Conservation (phyloP, 2,888 invertebrate genomes). For the Pedicia rivosa region DNA sequence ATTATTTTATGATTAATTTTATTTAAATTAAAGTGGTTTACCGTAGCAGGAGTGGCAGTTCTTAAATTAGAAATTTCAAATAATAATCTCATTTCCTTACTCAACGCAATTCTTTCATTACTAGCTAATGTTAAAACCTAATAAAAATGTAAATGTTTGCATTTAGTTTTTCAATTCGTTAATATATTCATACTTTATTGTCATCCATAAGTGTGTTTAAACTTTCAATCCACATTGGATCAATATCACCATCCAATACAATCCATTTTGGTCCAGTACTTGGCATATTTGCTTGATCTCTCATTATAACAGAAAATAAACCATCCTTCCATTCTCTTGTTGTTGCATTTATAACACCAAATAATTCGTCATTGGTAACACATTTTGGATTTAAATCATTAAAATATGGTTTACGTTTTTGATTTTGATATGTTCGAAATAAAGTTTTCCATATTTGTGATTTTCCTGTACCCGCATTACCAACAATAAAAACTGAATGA, state of each 20-base stretch:
- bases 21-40: too few relatives aligned
- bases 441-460: slow-evolving; percentile 86
- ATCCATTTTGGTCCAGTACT: slow-evolving; percentile 88
- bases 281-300: slow-evolving; percentile 80
- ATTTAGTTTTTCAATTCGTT: too few relatives aligned
- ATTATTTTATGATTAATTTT: too few relatives aligned
- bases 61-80: slow-evolving; percentile 84
- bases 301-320: slow-evolving; percentile 82
- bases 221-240: slow-evolving; percentile 98
- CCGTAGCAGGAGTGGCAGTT: slow-evolving; percentile 91
- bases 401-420: slow-evolving; percentile 65
- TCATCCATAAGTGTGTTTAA: slow-evolving; percentile 95
- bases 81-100: slow-evolving; percentile 74
- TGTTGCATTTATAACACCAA: slow-evolving; percentile 84
- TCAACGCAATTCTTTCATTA: slow-evolving; percentile 85
- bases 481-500: slow-evolving; percentile 81
- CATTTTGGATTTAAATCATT: slow-evolving; percentile 93
- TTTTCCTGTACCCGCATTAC: slow-evolving; percentile 82
- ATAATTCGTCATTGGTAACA: slow-evolving; percentile 88
- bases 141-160: too few relatives aligned
- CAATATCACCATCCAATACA: slow-evolving; percentile 88
- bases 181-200: too few relatives aligned
- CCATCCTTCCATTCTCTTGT: slow-evolving; percentile 89
- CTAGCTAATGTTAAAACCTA: slow-evolving; percentile 81
- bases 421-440: slow-evolving; percentile 63